A percentile compares a stretch with the other conserved stretches of the same genome.
phyloP scores from a whole-genome alignment of 2,797 vertebrate genomes.

The Chiroxiphia lanceolata region DNA sequence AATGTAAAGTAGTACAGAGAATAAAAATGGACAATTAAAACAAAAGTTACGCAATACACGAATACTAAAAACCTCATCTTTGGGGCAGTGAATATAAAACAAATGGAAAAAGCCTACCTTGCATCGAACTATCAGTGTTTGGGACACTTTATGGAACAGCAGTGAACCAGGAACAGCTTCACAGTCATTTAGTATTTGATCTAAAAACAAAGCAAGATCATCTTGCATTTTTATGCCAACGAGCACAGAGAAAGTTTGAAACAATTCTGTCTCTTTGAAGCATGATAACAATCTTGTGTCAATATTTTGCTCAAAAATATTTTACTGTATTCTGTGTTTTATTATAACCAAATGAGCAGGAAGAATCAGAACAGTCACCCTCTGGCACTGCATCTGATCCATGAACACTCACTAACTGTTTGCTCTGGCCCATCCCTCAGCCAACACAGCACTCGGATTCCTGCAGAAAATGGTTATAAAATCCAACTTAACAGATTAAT shows the following conservation, averaged over 20 bases:
- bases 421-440: not conserved
- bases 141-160: conserved; percentile 79
- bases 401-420: not conserved
- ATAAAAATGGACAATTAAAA: not conserved
- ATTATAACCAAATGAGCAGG: not conserved
- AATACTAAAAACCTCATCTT: not conserved
- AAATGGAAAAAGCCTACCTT: conserved; percentile 79
- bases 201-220: conserved; percentile 55
- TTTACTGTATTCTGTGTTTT: not conserved
- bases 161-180: conserved; percentile 81
- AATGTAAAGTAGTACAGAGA: not conserved
- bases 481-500: not conserved
- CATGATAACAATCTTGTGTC: not conserved
- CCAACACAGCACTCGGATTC: not conserved
- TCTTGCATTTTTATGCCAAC: not conserved
- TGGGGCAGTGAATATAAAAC: not conserved
- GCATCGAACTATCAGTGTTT: conserved; percentile 83
- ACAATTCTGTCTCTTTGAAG: not conserved
- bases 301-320: not conserved
- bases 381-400: not conserved
- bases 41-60: not conserved
- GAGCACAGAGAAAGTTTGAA: not conserved
- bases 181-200: conserved; percentile 10
- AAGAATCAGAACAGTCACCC: not conserved
- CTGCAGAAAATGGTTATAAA: not conserved